Evolutionary conservation across 1,140 invertebrate species (phyloP).

Genomic region (Anastatus disparis): DNA sequence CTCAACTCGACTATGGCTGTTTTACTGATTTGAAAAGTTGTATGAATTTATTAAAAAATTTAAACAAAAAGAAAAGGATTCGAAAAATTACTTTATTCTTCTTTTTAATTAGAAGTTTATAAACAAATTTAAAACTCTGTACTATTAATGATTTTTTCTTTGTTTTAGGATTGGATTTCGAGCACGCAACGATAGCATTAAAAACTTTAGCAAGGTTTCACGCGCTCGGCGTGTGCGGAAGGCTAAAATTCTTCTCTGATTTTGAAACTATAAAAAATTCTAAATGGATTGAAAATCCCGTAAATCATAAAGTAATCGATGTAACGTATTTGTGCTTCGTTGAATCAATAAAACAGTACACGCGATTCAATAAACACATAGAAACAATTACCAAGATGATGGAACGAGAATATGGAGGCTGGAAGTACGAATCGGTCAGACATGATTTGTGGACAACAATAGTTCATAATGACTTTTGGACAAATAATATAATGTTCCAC

Average conservation of each 20-base stretch:
- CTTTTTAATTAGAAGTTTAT: too few species aligned
- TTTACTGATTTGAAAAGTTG: too few species aligned
- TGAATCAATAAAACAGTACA: too few species aligned
- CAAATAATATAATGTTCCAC: constrained; percentile 72
- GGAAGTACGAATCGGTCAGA: constrained; percentile 14
- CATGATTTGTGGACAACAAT: constrained; percentile 66
- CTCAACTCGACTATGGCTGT: too few species aligned
- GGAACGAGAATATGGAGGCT: neutral
- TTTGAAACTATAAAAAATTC: neutral
- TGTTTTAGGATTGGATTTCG: constrained; percentile 61
- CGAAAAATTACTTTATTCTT: too few species aligned
- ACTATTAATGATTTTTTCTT: neutral
- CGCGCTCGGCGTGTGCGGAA: constrained; percentile 66
- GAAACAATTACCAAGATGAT: too few species aligned
- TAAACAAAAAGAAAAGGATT: too few species aligned
- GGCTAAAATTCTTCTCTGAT: constrained; percentile 44
- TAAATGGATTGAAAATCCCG: neutral
- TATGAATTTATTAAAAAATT: too few species aligned
- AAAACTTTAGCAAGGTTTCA: constrained; percentile 68
- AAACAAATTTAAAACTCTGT: too few species aligned
- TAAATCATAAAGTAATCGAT: neutral
- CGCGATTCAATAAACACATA: too few species aligned
- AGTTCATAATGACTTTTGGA: constrained; percentile 73
- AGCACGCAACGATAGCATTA: constrained; percentile 61
- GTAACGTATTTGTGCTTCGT: neutral